Evolutionary conservation across 2,888 invertebrate genomes (phyloP).

Genomic region (Conchocele bisecta): DNA sequence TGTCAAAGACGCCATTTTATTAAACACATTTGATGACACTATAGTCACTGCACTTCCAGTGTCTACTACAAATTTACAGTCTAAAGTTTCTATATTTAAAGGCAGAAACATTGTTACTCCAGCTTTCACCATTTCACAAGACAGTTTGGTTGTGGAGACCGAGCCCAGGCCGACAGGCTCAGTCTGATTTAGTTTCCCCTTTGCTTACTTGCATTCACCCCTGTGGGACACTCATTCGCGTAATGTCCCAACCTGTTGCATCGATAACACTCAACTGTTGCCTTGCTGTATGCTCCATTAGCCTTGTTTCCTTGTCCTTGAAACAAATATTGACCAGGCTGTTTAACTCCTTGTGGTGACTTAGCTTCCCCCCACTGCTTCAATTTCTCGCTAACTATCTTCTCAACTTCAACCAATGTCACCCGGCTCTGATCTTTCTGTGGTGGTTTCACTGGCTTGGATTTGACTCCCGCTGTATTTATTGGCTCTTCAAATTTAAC

Average conservation of each 20-base stretch:
- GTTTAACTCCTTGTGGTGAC: no score
- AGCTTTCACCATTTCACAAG: not conserved
- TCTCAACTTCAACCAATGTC: no score
- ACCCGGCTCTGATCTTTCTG: no score
- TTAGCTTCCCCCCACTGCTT: no score
- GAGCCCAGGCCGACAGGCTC: slow-evolving; percentile 34
- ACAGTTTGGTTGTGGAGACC: slow-evolving; percentile 4
- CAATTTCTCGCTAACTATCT: no score
- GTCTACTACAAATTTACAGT: no score
- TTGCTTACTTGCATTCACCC: not conserved
- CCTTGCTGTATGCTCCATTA: not conserved
- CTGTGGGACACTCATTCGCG: slow-evolving; percentile 8
- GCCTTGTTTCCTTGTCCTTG: no score
- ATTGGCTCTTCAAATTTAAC: not conserved
- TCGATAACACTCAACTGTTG: slow-evolving; percentile 7
- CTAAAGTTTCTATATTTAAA: no score
- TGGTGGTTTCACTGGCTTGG: no score
- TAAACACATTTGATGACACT: not conserved
- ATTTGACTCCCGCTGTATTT: not conserved
- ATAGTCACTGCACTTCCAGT: not conserved
- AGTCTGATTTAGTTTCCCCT: slow-evolving; percentile 40
- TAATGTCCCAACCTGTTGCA: slow-evolving; percentile 13
- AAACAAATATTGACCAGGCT: no score
- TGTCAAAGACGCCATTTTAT: not conserved
- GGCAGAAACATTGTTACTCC: no score